Conservation (phyloP, 2,888 invertebrate genomes). For the Herminia tarsipennalis region DNA sequence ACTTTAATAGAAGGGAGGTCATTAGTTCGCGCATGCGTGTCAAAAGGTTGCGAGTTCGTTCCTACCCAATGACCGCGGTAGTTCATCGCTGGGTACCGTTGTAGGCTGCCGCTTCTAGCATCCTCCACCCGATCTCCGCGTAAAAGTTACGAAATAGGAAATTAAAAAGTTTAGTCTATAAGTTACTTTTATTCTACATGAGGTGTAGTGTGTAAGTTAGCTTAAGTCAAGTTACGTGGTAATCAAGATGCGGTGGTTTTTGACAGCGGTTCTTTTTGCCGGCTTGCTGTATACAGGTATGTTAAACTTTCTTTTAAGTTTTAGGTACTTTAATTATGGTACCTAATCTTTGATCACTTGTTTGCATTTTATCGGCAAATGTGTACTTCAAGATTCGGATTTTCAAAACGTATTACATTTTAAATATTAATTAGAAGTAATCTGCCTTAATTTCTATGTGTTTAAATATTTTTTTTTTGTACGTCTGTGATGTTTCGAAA, state of each 20-base stretch:
- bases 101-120: constrained; percentile 53
- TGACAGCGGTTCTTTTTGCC: constrained; percentile 54
- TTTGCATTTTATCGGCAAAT: too few species aligned
- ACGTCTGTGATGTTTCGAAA: too few species aligned
- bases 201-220: constrained; percentile 59
- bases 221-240: too few species aligned
- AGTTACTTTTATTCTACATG: constrained; percentile 44
- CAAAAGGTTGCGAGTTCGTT: constrained; percentile 55
- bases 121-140: constrained; percentile 39
- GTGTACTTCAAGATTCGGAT: too few species aligned
- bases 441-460: too few species aligned
- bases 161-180: constrained; percentile 25
- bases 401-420: too few species aligned
- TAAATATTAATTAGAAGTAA: too few species aligned
- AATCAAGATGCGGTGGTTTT: constrained; percentile 68
- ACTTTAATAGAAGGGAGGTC: constrained; percentile 39
- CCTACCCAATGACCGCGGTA: constrained; percentile 53
- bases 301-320: constrained; percentile 18
- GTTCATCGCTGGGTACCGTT: constrained; percentile 55
- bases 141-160: constrained; percentile 60
- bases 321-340: neutral
- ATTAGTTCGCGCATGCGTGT: constrained; percentile 69
- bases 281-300: constrained; percentile 62
- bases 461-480: too few species aligned
- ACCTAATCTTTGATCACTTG: too few species aligned